Percentiles rank a stretch among this genome's conserved stretches.
Evolutionary conservation across 30 jellyfish, hydroid and myxozoan genomes (phyloP).

Genomic region (Hydractinia echinata): DNA sequence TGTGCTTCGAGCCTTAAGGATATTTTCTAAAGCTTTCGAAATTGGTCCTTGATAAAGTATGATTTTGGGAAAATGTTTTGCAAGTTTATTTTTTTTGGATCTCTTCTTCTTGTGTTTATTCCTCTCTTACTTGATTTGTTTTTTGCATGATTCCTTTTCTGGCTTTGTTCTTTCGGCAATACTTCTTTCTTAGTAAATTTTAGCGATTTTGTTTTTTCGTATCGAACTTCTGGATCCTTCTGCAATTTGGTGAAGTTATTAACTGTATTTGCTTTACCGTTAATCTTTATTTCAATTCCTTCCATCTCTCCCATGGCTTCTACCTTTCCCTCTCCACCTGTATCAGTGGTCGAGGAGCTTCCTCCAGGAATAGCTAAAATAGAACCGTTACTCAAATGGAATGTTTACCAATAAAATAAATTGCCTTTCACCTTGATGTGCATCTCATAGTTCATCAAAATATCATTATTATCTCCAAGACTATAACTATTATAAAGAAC

Average conservation of each 20-base stretch:
- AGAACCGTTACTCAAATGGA: not conserved
- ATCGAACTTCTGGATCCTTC: not conserved
- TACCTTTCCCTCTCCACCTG: not conserved
- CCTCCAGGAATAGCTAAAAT: not conserved
- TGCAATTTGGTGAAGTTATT: slow-evolving; percentile 21
- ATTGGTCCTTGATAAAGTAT: slow-evolving; percentile 63
- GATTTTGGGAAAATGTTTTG: slow-evolving; percentile 35
- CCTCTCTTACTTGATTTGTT: not conserved
- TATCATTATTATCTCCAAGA: too few relatives aligned
- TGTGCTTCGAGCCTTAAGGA: slow-evolving; percentile 39
- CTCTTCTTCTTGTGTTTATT: not conserved
- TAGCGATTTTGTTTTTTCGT: not conserved
- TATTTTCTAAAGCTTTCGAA: slow-evolving; percentile 65
- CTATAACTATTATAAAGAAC: too few relatives aligned
- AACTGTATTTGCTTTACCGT: slow-evolving; percentile 19
- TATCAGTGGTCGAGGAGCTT: not conserved
- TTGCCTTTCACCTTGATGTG: too few relatives aligned
- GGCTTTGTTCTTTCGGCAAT: not conserved
- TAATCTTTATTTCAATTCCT: slow-evolving; percentile 5
- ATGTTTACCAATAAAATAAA: not conserved
- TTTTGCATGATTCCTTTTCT: not conserved
- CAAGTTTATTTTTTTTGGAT: slow-evolving; percentile 3
- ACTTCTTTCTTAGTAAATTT: slow-evolving; percentile 17
- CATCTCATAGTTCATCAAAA: too few relatives aligned
- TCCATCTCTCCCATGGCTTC: slow-evolving; percentile 31